Evolutionary conservation across 2,797 vertebrate species (phyloP).

Genomic region (Hippopotamyrus pictus): DNA sequence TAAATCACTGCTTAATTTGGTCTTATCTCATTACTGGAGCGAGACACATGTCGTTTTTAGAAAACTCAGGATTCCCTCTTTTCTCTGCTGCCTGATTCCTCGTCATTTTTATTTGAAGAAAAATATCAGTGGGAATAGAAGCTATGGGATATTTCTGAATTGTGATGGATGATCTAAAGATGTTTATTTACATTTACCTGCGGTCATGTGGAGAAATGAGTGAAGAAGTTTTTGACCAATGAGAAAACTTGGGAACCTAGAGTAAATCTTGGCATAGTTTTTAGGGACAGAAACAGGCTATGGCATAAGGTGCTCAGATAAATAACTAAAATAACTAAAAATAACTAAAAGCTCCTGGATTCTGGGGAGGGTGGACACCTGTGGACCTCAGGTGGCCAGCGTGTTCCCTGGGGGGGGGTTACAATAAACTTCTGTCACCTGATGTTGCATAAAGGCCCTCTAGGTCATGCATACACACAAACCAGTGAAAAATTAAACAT

Average conservation of each 20-base stretch:
- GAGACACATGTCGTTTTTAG: not conserved
- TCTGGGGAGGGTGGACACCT: not conserved
- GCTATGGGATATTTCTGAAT: not conserved
- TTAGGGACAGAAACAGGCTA: not conserved
- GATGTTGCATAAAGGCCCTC: not conserved
- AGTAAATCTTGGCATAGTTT: not conserved
- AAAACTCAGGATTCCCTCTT: not conserved
- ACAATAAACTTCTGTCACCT: not conserved
- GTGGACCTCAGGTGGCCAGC: not conserved
- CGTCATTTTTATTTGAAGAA: not conserved
- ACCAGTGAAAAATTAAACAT: not conserved
- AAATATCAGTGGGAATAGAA: not conserved
- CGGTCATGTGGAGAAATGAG: not conserved
- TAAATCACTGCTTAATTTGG: not conserved
- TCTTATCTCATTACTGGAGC: not conserved
- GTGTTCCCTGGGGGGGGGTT: not conserved
- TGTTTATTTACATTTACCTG: not conserved
- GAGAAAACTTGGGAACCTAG: not conserved
- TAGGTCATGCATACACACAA: not conserved
- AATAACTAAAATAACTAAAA: not conserved
- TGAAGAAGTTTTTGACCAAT: not conserved
- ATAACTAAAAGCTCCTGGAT: not conserved
- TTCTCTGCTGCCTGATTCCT: not conserved
- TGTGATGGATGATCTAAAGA: not conserved
- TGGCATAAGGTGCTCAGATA: not conserved